Base-by-base conservation (phyloP, 2,888 invertebrate species). In the Troides oblongomaculatus region DNA sequence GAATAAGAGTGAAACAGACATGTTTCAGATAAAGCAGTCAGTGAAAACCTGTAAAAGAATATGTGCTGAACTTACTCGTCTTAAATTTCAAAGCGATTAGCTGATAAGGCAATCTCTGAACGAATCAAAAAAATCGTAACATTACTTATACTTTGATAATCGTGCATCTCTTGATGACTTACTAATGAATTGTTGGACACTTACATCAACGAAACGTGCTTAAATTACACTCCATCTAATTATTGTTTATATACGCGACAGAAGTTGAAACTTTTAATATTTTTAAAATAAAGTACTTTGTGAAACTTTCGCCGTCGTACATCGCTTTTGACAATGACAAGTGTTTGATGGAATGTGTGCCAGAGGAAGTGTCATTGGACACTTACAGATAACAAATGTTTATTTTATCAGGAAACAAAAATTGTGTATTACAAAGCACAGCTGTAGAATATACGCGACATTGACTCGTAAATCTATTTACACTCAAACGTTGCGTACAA, bases 251-350 rank as follows among this genome's bases (percentile, higher is more conserved):
- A 18, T 39, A 18, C 7, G 4, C 7, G 4, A 21, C 6, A 57
- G 21, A 21, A 21, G 18, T 57, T n/a, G 18, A n/a, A n/a, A 21
- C 57, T 57, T 21, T 21, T n/a, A 10, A 57, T 21, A 57, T 66
- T 69, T 69, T 62, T 64, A 66, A 70, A 65, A 60, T 58, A 72
- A 72, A 72, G 69, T 70, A 62, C 64, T 50, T 62, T 70, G 39
- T 65, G 70, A 74, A 74, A 74, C 74, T 74, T 74, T 74, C 74
- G 72, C 74, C 72, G 66, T 68, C 36, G 50, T 39, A 39, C 39
- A 39, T 39, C 10, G 39, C 39, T 10, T 62, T 66, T 70, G 66
- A 70, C 66, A 70, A 64, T 65, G 68, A 68, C 62, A 68, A 68
- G 53, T 66, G 53, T 53, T 18, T 53, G n/a, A 53, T 53, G n/a